These are phyloP conservation scores for Hypolimnas misippus DNA, from an alignment of 2,888 invertebrate species.

Conservation along the genomic window DNA sequence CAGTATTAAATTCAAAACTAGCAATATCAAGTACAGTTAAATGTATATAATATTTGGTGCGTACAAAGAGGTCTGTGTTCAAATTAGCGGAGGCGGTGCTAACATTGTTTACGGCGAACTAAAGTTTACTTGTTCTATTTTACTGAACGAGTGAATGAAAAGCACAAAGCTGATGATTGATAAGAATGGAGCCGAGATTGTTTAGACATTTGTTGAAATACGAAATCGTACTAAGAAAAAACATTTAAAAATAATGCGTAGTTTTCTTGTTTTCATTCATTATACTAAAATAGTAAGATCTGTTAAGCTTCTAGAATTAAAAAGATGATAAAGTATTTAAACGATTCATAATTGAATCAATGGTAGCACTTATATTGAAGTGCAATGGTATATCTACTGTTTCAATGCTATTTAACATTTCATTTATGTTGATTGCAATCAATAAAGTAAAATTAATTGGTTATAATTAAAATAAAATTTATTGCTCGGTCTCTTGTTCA, in stretches of 20 bases:
- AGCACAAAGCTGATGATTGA: constrained; percentile 11
- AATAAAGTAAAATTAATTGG: not conserved
- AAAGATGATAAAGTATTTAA: no score
- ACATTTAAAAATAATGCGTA: not conserved
- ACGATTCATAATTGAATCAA: no score
- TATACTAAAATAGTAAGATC: not conserved
- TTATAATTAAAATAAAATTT: not conserved
- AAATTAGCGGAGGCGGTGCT: constrained; percentile 36
- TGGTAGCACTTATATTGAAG: no score
- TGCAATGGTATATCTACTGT: no score
- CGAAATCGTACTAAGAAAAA: not conserved
- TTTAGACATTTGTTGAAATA: constrained; percentile 11
- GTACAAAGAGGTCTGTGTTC: constrained; percentile 34
- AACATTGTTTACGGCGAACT: constrained; percentile 36
- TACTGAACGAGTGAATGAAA: constrained; percentile 29
- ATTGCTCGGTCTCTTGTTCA: no score
- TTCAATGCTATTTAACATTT: no score
- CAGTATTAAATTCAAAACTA: not conserved
- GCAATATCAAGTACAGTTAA: constrained; percentile 28
- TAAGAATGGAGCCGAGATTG: constrained; percentile 7
- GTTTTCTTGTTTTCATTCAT: not conserved
- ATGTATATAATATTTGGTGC: not conserved
- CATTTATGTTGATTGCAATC: no score
- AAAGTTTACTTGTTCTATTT: constrained; percentile 35
- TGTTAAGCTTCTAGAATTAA: no score